These are phyloP conservation scores for Aspidiotus rigidus DNA, from an alignment of 2,888 invertebrate species.

Conservation along the genomic window DNA sequence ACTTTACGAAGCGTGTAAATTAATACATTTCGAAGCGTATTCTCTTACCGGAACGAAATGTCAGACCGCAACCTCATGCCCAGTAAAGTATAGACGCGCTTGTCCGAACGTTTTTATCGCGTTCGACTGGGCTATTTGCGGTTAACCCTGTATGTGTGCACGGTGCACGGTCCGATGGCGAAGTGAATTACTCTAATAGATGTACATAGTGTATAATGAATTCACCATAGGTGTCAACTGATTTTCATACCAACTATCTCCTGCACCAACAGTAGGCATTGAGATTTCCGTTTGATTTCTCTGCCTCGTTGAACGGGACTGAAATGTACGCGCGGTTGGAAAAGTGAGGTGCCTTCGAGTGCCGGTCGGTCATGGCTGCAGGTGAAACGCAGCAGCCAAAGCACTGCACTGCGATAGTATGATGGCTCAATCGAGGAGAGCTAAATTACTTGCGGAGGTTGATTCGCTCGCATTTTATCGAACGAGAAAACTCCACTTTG, in stretches of 20 bases:
- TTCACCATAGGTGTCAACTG: neutral
- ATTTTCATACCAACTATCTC: neutral
- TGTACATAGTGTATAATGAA: conserved; percentile 4
- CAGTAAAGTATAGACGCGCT: conserved; percentile 5
- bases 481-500: too few species aligned
- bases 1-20: conserved; percentile 33
- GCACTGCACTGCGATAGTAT: too few species aligned
- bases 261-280: neutral
- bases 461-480: too few species aligned
- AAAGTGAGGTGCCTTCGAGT: too few species aligned
- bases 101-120: neutral
- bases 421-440: too few species aligned
- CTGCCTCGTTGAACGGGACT: neutral
- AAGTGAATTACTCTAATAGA: neutral
- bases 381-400: too few species aligned
- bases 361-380: too few species aligned
- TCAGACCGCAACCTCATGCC: conserved; percentile 27
- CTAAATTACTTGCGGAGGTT: too few species aligned
- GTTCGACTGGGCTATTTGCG: conserved; percentile 2
- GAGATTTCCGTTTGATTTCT: conserved; percentile 1
- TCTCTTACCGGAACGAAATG: conserved; percentile 32
- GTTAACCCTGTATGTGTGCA: neutral
- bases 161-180: conserved; percentile 1
- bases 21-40: conserved; percentile 33
- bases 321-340: too few species aligned